Evolutionary conservation across 2,888 invertebrate species (phyloP).

Genomic region (Diarsia brunnea): DNA sequence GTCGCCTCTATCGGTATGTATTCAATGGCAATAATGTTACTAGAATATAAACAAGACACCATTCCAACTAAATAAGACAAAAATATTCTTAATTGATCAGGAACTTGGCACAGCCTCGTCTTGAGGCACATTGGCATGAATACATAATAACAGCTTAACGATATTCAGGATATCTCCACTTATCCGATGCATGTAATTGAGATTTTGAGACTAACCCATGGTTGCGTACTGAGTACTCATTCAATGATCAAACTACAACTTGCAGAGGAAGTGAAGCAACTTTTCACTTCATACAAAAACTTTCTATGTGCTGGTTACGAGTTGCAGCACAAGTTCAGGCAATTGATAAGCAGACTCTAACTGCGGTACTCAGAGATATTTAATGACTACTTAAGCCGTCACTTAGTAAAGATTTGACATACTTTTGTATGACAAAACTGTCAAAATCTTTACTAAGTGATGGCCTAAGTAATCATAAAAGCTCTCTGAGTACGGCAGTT

Average conservation of each 20-base stretch:
- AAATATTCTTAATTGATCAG: slow-evolving; percentile 41
- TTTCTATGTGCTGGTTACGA: slow-evolving; percentile 47
- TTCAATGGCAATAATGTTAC: slow-evolving; percentile 23
- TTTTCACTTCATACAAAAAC: slow-evolving; percentile 48
- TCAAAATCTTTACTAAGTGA: too few species aligned
- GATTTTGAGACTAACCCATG: neutral
- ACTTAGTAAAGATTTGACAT: too few species aligned
- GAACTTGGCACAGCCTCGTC: slow-evolving; percentile 62
- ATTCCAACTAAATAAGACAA: slow-evolving; percentile 12
- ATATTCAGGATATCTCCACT: slow-evolving; percentile 44
- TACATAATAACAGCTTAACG: slow-evolving; percentile 34
- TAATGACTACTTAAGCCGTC: too few species aligned
- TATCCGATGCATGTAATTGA: slow-evolving; percentile 10
- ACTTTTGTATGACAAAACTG: too few species aligned
- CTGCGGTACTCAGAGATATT: too few species aligned
- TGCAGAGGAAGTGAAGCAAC: slow-evolving; percentile 25
- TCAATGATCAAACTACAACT: slow-evolving; percentile 1
- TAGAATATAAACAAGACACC: slow-evolving; percentile 31
- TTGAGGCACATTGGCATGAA: slow-evolving; percentile 47
- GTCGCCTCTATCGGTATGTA: slow-evolving; percentile 79
- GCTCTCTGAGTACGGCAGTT: too few species aligned
- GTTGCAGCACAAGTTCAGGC: slow-evolving; percentile 41
- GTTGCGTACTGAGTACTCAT: neutral
- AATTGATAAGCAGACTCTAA: slow-evolving; percentile 8
- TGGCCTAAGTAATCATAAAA: too few species aligned